phyloP scores from a whole-genome alignment of 1,140 invertebrate genomes.

The Penaeus chinensis region DNA sequence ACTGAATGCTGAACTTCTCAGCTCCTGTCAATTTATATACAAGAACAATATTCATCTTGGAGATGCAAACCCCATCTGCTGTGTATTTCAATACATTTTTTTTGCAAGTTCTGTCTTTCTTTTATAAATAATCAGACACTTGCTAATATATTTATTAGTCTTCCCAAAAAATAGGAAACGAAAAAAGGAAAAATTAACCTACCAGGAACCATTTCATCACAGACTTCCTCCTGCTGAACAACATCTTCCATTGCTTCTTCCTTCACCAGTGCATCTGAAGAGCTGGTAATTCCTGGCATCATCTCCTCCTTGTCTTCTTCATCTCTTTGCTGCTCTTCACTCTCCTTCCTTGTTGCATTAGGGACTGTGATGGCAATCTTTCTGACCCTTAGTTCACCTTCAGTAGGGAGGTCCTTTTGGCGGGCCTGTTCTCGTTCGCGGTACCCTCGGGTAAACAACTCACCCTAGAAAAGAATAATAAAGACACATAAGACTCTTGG shows the following conservation, averaged over 20 bases:
- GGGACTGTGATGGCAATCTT: conserved; percentile 61
- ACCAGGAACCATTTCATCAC: too few species aligned
- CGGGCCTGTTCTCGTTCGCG: conserved; percentile 54
- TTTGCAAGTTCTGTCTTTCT: too few species aligned
- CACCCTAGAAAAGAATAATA: conserved; percentile 32
- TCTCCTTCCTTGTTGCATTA: conserved; percentile 45
- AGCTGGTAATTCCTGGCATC: conserved; percentile 12
- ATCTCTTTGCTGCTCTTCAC: conserved; percentile 38
- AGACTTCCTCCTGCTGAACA: conserved; percentile 6
- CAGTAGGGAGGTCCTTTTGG: conserved; percentile 29
- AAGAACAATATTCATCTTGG: too few species aligned
- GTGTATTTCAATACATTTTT: too few species aligned
- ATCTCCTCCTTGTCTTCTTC: conserved; percentile 23
- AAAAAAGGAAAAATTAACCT: too few species aligned
- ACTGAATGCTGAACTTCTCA: too few species aligned
- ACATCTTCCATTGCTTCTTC: conserved; percentile 26
- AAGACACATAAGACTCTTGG: too few species aligned
- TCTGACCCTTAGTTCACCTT: conserved; percentile 45
- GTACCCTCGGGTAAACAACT: conserved; percentile 61
- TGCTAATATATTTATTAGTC: too few species aligned
- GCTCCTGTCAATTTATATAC: too few species aligned
- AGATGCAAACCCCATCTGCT: too few species aligned
- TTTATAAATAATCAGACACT: too few species aligned
- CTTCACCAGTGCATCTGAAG: background rate
- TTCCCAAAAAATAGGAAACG: too few species aligned